Evolutionary conservation across 1,140 invertebrate genomes (phyloP), one percentile per base, ranked within the genome.

Genomic region (Alviniconcha marisindica): DNA sequence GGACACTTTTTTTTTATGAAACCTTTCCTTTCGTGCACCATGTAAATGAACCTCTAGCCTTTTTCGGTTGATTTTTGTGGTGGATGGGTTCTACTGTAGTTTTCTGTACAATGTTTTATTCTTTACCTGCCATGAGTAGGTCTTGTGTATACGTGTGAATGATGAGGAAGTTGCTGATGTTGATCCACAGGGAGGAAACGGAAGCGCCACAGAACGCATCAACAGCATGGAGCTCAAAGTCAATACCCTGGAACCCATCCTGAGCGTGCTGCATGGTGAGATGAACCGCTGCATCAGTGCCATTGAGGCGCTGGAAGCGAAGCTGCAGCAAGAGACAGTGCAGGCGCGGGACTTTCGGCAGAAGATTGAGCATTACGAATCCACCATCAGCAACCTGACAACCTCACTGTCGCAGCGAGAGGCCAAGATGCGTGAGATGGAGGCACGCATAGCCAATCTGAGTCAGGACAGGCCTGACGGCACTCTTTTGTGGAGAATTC

Each of bases 401-500:
- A 78, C 84, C 5, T 79, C 54, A 0, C 81, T 88, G 28, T 74
- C 85, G 7, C 87, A 89, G 44, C 79, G 83, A 28, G 87, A 88
- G 2, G 56, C 83, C 31, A 85, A 85, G 51, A 60, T 89, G 14
- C 33, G 85, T 24, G 78, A 83, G 14, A 38, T 88, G 71, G 88
- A 90, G 60, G 48, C 63, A 14, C 78, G 86, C 0, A 1, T 80
- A 24, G 0, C n/a, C 56, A 80, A 60, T n/a, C 78, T 69, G 36
- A 36, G 36, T 2, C 78, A 80, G 78, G 78, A 80, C n/a, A 86
- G 81, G 48, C 88, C 87, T 60, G 88, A 91, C 82, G 91, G 91
- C 14, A 86, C 86, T 7, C 60, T 91, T 15, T 73, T 90, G 14
- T 92, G 90, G 91, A 88, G 88, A 77, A 86, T 92, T 21, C 69